Conservation (phyloP, 92 coral and sea anemone species). For the Phymanthus crucifer region DNA sequence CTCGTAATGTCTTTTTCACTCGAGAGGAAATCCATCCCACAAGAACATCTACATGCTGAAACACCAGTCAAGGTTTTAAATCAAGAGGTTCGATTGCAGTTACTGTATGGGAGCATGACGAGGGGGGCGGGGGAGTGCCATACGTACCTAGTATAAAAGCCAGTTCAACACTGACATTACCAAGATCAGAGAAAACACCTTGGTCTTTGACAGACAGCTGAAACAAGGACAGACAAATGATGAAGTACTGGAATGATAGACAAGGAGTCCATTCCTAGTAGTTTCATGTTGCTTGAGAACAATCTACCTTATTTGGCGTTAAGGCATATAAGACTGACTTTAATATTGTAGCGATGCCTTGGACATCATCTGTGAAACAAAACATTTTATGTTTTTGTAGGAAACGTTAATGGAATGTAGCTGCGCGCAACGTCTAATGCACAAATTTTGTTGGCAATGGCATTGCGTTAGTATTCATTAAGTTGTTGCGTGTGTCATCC, state of each 20-base stretch:
- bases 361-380: background rate
- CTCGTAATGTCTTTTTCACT: constrained; percentile 3
- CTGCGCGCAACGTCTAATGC: too few relatives aligned
- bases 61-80: background rate
- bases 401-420: too few relatives aligned
- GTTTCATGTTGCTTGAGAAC: too few relatives aligned
- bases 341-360: background rate
- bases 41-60: constrained; percentile 56
- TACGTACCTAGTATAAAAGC: constrained; percentile 68
- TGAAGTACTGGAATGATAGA: background rate
- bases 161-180: constrained; percentile 61
- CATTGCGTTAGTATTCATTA: background rate
- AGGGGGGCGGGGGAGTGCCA: background rate
- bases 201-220: constrained; percentile 18
- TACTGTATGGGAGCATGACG: background rate
- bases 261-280: background rate
- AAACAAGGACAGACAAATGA: background rate
- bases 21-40: constrained; percentile 31
- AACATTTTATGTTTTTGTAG: background rate
- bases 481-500: background rate
- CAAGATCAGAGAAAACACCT: constrained; percentile 26
- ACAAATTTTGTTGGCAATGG: too few relatives aligned
- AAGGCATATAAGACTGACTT: background rate
- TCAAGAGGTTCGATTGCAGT: background rate
- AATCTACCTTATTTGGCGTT: background rate